These are phyloP conservation scores for Drosophila navojoa DNA, from an alignment of 1,140 invertebrate species.

Conservation along the genomic window DNA sequence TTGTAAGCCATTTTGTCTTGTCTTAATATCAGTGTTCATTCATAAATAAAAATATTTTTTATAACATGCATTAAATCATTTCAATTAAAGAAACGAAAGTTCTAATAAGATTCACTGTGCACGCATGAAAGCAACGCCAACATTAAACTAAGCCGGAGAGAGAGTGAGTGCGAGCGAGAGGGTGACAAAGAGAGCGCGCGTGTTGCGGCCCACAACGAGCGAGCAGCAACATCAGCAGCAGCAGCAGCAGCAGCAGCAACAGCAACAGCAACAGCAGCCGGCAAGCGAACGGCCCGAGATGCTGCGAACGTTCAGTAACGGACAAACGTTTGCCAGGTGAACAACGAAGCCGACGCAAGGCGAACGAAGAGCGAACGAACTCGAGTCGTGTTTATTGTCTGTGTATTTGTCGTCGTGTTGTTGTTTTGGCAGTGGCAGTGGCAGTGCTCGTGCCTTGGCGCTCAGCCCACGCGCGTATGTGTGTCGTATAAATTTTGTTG, in stretches of 20 bases:
- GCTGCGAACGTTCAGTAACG: conserved; percentile 56
- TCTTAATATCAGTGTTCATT: too few relatives aligned
- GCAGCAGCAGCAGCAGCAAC: conserved; percentile 37
- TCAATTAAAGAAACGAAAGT: too few relatives aligned
- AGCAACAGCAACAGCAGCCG: conserved; percentile 36
- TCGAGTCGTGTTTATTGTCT: conserved; percentile 12
- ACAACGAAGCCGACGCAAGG: conserved; percentile 52
- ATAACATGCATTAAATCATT: too few relatives aligned
- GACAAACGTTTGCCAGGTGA: conserved; percentile 73
- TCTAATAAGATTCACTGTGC: conserved; percentile 13
- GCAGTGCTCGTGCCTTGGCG: conserved; percentile 20
- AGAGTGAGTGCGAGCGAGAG: conserved; percentile 17
- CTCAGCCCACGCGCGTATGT: conserved; percentile 37
- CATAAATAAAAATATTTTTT: too few relatives aligned
- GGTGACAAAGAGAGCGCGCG: conserved; percentile 23
- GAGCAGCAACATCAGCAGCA: conserved; percentile 26
- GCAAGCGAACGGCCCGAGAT: conserved; percentile 42
- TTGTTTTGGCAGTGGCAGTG: background rate
- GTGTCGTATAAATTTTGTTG: conserved; percentile 47
- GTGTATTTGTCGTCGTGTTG: conserved; percentile 3
- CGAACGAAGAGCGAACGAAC: conserved; percentile 25
- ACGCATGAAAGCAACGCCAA: conserved; percentile 13
- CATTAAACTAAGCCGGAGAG: conserved; percentile 20
- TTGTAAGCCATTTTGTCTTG: too few relatives aligned
- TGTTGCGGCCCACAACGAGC: conserved; percentile 31